Evolutionary conservation across 2,113 vertebrate species (phyloP).

Genomic region (Mugil cephalus): DNA sequence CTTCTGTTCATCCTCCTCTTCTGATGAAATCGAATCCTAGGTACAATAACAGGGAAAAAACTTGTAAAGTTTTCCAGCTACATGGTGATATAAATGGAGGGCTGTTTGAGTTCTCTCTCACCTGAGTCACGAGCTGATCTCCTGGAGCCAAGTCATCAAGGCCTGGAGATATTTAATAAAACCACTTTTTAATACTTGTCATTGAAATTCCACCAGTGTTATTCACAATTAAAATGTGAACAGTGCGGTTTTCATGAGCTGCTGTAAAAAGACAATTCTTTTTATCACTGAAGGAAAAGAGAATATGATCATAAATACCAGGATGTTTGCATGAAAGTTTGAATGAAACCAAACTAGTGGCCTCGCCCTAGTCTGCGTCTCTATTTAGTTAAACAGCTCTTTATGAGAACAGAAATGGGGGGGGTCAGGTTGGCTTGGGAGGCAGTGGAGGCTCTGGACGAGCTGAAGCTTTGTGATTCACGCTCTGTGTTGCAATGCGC

Average conservation of each 20-base stretch:
- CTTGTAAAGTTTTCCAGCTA: not conserved
- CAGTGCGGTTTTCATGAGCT: not conserved
- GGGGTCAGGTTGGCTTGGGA: too few relatives aligned
- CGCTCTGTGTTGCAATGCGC: too few relatives aligned
- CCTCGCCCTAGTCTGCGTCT: too few relatives aligned
- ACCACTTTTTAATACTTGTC: not conserved
- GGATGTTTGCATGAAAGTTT: too few relatives aligned
- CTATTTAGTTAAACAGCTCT: too few relatives aligned
- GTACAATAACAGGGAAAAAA: not conserved
- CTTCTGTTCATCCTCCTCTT: conserved; percentile 35
- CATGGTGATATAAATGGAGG: not conserved
- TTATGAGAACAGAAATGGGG: too few relatives aligned
- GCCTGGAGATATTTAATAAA: conserved; percentile 29
- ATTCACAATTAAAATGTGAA: not conserved
- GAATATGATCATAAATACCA: too few relatives aligned
- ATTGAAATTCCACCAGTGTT: not conserved
- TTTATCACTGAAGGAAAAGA: too few relatives aligned
- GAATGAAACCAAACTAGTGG: too few relatives aligned
- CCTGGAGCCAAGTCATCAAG: not conserved
- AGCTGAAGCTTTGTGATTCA: too few relatives aligned
- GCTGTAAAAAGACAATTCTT: not conserved
- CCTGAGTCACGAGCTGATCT: not conserved
- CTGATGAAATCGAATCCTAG: conserved; percentile 38
- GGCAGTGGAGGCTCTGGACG: too few relatives aligned
- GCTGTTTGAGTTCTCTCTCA: not conserved